Conservation (phyloP, 1,140 invertebrate genomes). For the Drosophila pectinifera region DNA sequence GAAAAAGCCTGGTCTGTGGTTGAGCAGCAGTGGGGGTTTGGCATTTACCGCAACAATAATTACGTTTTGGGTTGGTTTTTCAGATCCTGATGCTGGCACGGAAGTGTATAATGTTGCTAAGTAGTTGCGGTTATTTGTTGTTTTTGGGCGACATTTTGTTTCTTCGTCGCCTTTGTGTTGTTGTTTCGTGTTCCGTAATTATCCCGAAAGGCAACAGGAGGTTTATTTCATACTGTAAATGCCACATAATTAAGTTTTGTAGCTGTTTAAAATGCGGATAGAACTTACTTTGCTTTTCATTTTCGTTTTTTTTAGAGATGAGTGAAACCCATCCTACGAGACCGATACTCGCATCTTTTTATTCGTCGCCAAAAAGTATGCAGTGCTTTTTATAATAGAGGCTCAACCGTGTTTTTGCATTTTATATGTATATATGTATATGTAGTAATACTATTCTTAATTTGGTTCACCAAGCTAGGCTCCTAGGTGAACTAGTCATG, state of each 20-base stretch:
- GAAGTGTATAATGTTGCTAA: constrained; percentile 83
- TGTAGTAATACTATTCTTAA: too few relatives aligned
- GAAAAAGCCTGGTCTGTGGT: constrained; percentile 71
- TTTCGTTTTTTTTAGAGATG: constrained; percentile 13
- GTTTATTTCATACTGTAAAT: constrained; percentile 76
- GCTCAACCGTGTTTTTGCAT: background rate
- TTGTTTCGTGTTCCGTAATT: constrained; percentile 61
- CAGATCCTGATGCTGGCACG: constrained; percentile 65
- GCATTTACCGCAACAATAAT: constrained; percentile 79
- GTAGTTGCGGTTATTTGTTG: constrained; percentile 75
- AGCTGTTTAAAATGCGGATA: constrained; percentile 40
- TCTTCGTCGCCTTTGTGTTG: constrained; percentile 28
- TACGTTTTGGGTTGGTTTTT: constrained; percentile 73
- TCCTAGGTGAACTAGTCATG: too few relatives aligned
- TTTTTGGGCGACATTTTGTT: constrained; percentile 48
- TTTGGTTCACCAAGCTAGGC: too few relatives aligned
- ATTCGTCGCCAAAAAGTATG: background rate
- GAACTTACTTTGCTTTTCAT: constrained; percentile 13
- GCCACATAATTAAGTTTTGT: constrained; percentile 75
- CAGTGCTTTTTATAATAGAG: background rate
- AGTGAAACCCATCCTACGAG: background rate
- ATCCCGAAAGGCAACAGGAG: constrained; percentile 80
- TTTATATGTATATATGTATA: background rate
- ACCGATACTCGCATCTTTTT: background rate
- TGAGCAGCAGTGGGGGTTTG: constrained; percentile 14